A percentile compares a stretch with the other conserved stretches of the same genome.
Evolutionary conservation across 2,113 vertebrate genomes (phyloP).

Genomic region (Vanacampus margaritifer): DNA sequence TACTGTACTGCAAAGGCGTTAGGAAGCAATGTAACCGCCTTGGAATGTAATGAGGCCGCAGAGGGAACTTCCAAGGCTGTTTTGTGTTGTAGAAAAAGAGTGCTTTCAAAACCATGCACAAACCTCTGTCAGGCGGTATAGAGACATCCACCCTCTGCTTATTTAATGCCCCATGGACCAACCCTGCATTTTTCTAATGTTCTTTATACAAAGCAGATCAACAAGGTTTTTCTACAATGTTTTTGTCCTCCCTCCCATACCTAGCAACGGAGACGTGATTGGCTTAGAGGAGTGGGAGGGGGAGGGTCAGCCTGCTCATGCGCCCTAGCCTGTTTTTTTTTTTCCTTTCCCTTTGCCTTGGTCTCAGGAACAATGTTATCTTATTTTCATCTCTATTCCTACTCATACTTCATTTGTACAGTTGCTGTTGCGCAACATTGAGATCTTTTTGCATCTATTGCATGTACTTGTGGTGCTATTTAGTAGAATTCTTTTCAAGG

Average conservation of each 20-base stretch:
- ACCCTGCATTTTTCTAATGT: conserved; percentile 55
- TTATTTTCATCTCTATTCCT: conserved; percentile 41
- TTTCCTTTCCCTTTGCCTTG: conserved; percentile 56
- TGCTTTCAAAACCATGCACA: conserved; percentile 21
- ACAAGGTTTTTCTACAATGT: conserved; percentile 56
- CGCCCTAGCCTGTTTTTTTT: conserved; percentile 58
- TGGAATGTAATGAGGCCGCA: conserved; percentile 11
- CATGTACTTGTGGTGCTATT: neutral
- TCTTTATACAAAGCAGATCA: conserved; percentile 52
- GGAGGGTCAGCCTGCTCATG: conserved; percentile 50
- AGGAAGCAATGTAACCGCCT: neutral
- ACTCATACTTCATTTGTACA: conserved; percentile 24
- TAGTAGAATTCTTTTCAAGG: neutral
- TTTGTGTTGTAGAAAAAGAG: conserved; percentile 15
- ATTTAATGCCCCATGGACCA: conserved; percentile 39
- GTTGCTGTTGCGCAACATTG: conserved; percentile 24
- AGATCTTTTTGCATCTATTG: neutral
- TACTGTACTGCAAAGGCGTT: neutral
- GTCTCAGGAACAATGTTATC: conserved; percentile 61
- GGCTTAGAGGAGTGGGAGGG: conserved; percentile 51
- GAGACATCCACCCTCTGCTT: conserved; percentile 8
- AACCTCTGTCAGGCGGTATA: neutral
- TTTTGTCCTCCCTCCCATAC: conserved; percentile 34
- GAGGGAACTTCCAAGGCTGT: conserved; percentile 29
- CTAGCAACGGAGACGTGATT: conserved; percentile 76